A percentile compares a stretch with the other conserved stretches of the same genome.
Evolutionary conservation across 2,113 vertebrate species (phyloP).

Genomic region (Oceanodroma tethys): DNA sequence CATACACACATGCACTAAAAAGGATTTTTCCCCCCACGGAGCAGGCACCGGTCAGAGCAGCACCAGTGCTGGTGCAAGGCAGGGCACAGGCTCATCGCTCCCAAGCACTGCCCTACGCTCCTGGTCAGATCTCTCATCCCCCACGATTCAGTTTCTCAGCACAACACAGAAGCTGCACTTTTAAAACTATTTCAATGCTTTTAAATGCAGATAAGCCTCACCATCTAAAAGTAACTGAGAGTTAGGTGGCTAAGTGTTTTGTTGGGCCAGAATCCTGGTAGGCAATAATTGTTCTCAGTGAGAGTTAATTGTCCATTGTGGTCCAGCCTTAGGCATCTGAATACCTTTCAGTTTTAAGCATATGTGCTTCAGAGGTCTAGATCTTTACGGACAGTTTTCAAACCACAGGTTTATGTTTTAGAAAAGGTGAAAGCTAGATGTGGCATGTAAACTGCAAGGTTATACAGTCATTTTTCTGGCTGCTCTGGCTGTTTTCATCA

Average conservation of each 20-base stretch:
- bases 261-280: not conserved
- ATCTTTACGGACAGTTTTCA: not conserved
- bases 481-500: not conserved
- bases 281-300: not conserved
- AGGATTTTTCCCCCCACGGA: not conserved
- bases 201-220: not conserved
- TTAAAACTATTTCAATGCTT: not conserved
- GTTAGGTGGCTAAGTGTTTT: not conserved
- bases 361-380: not conserved
- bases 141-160: not conserved
- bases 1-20: not conserved
- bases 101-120: not conserved
- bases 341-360: not conserved
- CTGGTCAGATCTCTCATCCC: rapidly evolving
- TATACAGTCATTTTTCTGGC: not conserved
- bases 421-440: not conserved
- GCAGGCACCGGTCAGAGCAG: not conserved
- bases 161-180: not conserved
- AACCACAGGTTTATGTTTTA: not conserved
- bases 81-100: not conserved
- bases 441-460: not conserved
- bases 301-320: not conserved
- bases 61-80: not conserved
- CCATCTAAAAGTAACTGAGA: not conserved
- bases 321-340: not conserved